Evolutionary conservation across 2,797 vertebrate species (phyloP).

Genomic region (Gobionotothen gibberifrons): DNA sequence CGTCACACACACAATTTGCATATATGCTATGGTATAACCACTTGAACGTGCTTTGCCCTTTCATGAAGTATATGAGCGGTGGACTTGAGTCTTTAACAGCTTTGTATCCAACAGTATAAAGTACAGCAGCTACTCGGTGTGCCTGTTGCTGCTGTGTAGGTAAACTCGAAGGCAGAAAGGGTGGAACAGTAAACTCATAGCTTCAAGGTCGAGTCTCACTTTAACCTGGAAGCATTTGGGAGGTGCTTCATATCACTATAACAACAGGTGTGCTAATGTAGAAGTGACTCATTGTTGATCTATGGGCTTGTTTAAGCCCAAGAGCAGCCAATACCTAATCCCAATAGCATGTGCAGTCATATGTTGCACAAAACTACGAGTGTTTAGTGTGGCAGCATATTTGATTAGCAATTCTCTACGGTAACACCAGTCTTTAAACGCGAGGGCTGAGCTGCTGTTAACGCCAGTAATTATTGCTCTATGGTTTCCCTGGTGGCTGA

Average conservation of each 20-base stretch:
- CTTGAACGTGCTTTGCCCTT: background rate
- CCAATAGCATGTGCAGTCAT: background rate
- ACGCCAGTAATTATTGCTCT: slow-evolving; percentile 4
- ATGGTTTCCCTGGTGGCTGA: slow-evolving; percentile 12
- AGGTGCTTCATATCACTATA: slow-evolving; percentile 43
- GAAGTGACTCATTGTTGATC: slow-evolving; percentile 70
- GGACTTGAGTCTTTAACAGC: background rate
- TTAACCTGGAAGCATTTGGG: slow-evolving; percentile 40
- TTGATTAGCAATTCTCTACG: slow-evolving; percentile 26
- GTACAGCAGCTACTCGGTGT: background rate
- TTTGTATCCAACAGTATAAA: background rate
- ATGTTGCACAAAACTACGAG: slow-evolving; percentile 3
- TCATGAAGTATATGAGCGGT: background rate
- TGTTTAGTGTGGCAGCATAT: slow-evolving; percentile 13
- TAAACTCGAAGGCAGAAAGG: slow-evolving; percentile 9
- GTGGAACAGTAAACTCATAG: slow-evolving; percentile 20
- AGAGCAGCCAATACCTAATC: slow-evolving; percentile 15
- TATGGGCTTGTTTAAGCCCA: slow-evolving; percentile 46
- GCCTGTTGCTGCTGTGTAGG: background rate
- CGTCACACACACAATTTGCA: slow-evolving; percentile 7
- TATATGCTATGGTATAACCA: background rate
- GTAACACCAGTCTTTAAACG: background rate
- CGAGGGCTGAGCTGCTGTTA: slow-evolving; percentile 9
- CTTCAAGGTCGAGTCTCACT: slow-evolving; percentile 40
- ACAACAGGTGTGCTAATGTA: slow-evolving; percentile 28